Percentiles rank a stretch among this genome's conserved stretches.
These are phyloP conservation scores for Stegophylla sp. DNA, from an alignment of 2,888 invertebrate species.

Conservation along the genomic window DNA sequence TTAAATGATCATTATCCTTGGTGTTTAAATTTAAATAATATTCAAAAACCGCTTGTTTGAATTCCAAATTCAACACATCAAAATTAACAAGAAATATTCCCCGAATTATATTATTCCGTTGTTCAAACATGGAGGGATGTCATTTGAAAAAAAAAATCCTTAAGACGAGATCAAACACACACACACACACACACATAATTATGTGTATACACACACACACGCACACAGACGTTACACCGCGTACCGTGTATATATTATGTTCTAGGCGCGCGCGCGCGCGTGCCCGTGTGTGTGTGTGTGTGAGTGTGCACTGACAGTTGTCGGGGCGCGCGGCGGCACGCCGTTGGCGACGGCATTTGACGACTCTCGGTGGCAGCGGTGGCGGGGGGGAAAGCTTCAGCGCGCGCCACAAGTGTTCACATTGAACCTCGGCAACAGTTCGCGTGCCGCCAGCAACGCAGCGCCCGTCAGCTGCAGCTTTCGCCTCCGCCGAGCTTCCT, in stretches of 20 bases:
- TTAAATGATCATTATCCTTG: no score
- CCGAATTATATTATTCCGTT: no score
- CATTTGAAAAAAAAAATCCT: no score
- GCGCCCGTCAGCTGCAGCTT: background rate
- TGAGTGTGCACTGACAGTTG: background rate
- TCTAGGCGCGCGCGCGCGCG: no score
- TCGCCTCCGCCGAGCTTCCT: background rate
- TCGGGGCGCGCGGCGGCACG: background rate
- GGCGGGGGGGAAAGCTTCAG: conserved; percentile 23
- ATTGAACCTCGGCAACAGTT: conserved; percentile 36
- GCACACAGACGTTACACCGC: background rate
- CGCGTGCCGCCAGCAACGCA: conserved; percentile 31
- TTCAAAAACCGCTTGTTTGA: no score
- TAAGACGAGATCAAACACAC: no score
- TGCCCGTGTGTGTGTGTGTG: background rate
- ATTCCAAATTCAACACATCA: no score
- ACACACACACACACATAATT: no score
- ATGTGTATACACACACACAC: background rate
- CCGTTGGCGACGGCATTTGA: background rate
- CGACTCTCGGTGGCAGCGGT: no score
- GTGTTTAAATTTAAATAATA: no score
- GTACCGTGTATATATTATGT: background rate
- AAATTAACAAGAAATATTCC: no score
- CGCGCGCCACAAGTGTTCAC: conserved; percentile 56
- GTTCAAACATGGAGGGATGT: no score